These are phyloP conservation scores for Lithophane ornitopus DNA, from an alignment of 2,888 invertebrate species.

Conservation along the genomic window DNA sequence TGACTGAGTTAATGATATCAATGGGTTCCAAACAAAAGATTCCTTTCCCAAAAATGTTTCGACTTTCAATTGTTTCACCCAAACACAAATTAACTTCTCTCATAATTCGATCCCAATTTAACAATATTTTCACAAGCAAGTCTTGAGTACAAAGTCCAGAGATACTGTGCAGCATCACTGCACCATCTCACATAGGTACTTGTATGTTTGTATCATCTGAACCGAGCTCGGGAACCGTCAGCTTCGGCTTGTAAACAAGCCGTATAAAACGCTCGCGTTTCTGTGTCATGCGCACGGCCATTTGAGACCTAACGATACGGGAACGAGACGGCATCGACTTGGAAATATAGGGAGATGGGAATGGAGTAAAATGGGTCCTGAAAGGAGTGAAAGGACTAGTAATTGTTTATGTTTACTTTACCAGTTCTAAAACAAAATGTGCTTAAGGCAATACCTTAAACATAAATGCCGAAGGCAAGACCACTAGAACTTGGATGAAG, in stretches of 20 bases:
- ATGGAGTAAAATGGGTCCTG: no score
- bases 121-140: constrained; percentile 13
- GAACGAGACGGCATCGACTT: constrained; percentile 41
- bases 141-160: constrained; percentile 20
- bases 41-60: neutral
- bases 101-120: constrained; percentile 6
- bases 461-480: no score
- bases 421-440: neutral
- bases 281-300: constrained; percentile 63
- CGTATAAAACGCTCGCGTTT: constrained; percentile 66
- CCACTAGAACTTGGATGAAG: neutral
- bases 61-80: neutral
- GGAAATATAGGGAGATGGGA: neutral
- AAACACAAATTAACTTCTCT: neutral
- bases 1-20: constrained; percentile 1
- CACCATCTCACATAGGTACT: constrained; percentile 44
- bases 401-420: neutral
- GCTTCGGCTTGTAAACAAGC: constrained; percentile 67
- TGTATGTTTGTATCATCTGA: constrained; percentile 48
- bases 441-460: neutral
- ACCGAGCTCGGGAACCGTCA: constrained; percentile 53
- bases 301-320: constrained; percentile 37
- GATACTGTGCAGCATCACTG: constrained; percentile 44
- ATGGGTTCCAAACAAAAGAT: neutral
- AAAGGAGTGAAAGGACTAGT: neutral